Conservation (phyloP, 2,888 invertebrate genomes). For the Lithophane ornitopus region DNA sequence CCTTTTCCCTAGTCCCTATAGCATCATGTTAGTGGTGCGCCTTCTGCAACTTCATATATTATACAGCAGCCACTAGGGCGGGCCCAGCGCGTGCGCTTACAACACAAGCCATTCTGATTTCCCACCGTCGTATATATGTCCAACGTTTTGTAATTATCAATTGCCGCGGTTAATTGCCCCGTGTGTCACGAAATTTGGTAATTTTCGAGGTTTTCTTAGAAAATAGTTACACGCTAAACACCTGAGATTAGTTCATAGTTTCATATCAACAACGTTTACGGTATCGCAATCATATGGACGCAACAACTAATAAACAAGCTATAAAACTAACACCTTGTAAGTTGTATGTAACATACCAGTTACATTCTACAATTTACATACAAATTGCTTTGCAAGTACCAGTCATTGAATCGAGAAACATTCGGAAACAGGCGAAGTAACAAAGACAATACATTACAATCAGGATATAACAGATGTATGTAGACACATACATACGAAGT, state of each 20-base stretch:
- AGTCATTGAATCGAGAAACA: constrained; percentile 34
- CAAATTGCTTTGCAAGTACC: constrained; percentile 45
- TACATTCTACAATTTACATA: constrained; percentile 51
- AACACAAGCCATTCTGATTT: constrained; percentile 42
- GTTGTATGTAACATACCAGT: constrained; percentile 31
- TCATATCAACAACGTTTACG: constrained; percentile 14
- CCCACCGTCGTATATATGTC: constrained; percentile 17
- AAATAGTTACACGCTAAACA: constrained; percentile 25
- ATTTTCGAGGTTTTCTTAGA: constrained; percentile 23
- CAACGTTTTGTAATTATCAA: constrained; percentile 49
- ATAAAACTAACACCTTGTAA: constrained; percentile 56
- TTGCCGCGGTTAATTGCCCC: constrained; percentile 39
- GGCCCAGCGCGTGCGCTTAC: constrained; percentile 45
- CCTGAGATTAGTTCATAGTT: constrained; percentile 17
- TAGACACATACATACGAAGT: constrained; percentile 40
- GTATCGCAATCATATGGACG: constrained; percentile 27
- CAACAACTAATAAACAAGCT: constrained; percentile 43
- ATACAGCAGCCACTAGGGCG: constrained; percentile 11
- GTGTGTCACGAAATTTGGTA: constrained; percentile 35
- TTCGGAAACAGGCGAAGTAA: constrained; percentile 50
- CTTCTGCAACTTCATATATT: constrained; percentile 32
- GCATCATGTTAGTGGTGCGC: background rate
- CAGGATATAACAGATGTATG: constrained; percentile 51
- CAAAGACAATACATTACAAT: constrained; percentile 57
- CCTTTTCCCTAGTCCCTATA: background rate